Base-by-base conservation (phyloP, 2,797 vertebrate genomes). In the Ispidina lecontei region DNA sequence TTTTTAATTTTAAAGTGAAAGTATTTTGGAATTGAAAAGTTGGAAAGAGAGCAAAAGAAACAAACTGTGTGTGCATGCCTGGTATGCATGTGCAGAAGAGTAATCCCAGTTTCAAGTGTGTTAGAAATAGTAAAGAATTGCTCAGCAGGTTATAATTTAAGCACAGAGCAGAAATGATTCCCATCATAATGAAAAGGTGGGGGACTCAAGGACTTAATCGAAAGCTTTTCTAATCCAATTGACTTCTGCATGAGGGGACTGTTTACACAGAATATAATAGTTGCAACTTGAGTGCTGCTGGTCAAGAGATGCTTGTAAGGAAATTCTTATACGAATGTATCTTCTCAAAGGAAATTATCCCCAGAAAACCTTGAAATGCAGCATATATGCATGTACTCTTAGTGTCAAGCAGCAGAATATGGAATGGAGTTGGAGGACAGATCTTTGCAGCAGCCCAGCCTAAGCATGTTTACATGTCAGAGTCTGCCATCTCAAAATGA, bases 131-230 rank as follows among this genome's bases (percentile, higher is more conserved):
- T 37, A 33, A 75, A 74, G 67, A 72, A 78, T 37, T 81, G 23
- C 80, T 86, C 73, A 75, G 82, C 76, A 69, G 76, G 59, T 78
- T 92, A 12, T 77, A 21, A 69, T 84, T 81, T 31, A 65, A 69
- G 70, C 35, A 33, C 8, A 14, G 67, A 73, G 51, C 35, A 85
- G 69, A 60, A 74, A 72, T 71, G 8, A 85, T 51, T 83, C 72
- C 79, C 63, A 78, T 76, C 59, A 4, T 68, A 58, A 46, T 41
- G 62, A 58, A 69, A 71, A 83, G 44, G 35, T 87, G 41, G 12
- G n/a, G n/a, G 56, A 26, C 71, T 84, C 28, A 22, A 2, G 23
- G 33, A 51, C 71, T 83, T 87, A 52, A 28, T 17, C 43, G 68
- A 70, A 65, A 78, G 51, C 26, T 86, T 55, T 59, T 67, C 68